These are phyloP conservation scores for Himalopsyche japonica DNA, from an alignment of 2,888 invertebrate species.

Conservation along the genomic window DNA sequence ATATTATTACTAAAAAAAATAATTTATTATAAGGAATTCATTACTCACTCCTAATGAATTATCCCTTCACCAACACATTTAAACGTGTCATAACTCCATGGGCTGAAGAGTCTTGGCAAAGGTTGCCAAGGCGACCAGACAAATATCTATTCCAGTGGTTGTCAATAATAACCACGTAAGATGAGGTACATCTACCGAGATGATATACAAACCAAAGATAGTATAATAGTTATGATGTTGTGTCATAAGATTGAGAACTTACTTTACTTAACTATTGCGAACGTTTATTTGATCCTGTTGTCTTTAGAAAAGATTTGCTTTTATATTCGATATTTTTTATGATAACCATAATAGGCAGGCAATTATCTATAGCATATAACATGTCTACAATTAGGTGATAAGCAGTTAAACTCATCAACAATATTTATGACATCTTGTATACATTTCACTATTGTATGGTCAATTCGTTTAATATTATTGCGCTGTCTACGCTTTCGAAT, in stretches of 20 bases:
- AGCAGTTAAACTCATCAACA: too few relatives aligned
- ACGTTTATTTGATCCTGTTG: neutral
- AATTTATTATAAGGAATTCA: neutral
- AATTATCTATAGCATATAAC: too few relatives aligned
- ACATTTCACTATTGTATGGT: too few relatives aligned
- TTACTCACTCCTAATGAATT: neutral
- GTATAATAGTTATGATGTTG: neutral
- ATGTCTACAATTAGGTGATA: too few relatives aligned
- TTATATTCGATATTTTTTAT: too few relatives aligned
- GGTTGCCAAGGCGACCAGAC: neutral
- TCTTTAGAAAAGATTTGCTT: neutral
- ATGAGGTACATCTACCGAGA: neutral
- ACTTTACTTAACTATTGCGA: neutral
- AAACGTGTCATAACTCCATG: neutral
- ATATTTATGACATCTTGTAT: too few relatives aligned
- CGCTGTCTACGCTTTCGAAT: too few relatives aligned
- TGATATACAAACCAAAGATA: neutral
- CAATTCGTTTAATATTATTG: too few relatives aligned
- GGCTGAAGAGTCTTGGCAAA: neutral
- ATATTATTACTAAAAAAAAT: too few relatives aligned
- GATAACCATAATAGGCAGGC: too few relatives aligned
- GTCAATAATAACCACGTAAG: neutral
- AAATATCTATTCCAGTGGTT: neutral
- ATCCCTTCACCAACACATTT: neutral
- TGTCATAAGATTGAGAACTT: neutral